phyloP scores from a whole-genome alignment of 92 coral and sea anemone species.

The Blastomussa wellsi region DNA sequence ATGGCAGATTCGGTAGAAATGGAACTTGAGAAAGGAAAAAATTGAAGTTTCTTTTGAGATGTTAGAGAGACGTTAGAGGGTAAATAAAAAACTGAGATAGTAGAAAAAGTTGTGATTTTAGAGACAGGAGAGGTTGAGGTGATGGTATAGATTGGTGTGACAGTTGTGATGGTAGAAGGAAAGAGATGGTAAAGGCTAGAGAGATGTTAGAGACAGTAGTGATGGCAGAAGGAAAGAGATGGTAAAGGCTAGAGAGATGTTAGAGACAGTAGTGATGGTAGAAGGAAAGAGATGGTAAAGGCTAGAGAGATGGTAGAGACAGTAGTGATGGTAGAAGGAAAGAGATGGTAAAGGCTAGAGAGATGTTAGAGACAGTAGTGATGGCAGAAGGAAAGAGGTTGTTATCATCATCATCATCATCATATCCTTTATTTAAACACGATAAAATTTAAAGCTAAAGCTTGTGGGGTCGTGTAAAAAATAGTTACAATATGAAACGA shows the following conservation, averaged over 20 bases:
- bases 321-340: background rate
- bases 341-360: no score
- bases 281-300: background rate
- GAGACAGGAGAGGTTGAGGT: background rate
- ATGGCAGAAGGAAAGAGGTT: no score
- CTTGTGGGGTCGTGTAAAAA: no score
- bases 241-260: background rate
- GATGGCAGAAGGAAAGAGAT: background rate
- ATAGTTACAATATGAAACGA: no score
- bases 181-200: background rate
- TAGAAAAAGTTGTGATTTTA: no score
- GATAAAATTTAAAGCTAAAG: no score
- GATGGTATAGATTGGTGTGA: background rate
- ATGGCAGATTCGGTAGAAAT: background rate
- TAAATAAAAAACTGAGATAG: no score
- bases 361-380: no score
- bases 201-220: background rate
- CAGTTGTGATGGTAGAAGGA: background rate
- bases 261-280: background rate
- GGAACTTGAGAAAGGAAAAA: background rate
- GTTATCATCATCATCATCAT: no score
- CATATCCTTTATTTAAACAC: no score
- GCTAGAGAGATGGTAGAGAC: background rate
- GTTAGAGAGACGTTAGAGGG: no score
- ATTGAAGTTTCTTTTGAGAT: no score